These are phyloP conservation scores for Eulemur albifrons DNA, from an alignment of 2,797 vertebrate genomes.

Conservation along the genomic window DNA sequence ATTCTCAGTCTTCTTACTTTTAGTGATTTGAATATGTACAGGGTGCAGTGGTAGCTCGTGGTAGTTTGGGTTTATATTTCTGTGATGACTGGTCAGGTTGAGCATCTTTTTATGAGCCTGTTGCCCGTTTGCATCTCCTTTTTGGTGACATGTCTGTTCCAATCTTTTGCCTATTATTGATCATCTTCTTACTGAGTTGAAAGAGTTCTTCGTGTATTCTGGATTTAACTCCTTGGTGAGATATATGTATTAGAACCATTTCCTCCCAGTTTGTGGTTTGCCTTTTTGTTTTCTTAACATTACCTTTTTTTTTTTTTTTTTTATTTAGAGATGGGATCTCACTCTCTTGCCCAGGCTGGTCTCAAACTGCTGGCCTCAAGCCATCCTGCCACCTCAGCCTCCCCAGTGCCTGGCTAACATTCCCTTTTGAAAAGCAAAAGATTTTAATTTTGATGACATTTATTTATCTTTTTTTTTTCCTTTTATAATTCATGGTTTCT, in stretches of 20 bases:
- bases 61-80: background rate
- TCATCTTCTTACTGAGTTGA: background rate
- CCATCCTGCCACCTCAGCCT: background rate
- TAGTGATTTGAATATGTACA: background rate
- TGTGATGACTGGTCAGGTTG: background rate
- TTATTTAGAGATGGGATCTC: background rate
- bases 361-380: background rate
- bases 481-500: background rate
- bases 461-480: background rate
- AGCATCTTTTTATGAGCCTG: background rate
- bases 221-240: background rate
- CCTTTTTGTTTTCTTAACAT: background rate
- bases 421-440: conserved; percentile 8
- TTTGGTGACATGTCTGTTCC: background rate
- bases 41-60: background rate
- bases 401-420: background rate
- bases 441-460: background rate
- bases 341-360: background rate
- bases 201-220: background rate
- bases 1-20: background rate
- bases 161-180: background rate
- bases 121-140: background rate
- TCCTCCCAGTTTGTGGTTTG: background rate
- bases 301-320: background rate
- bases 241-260: background rate